phyloP scores from a whole-genome alignment of 1,140 invertebrate genomes.

The Thaumatotibia leucotreta region DNA sequence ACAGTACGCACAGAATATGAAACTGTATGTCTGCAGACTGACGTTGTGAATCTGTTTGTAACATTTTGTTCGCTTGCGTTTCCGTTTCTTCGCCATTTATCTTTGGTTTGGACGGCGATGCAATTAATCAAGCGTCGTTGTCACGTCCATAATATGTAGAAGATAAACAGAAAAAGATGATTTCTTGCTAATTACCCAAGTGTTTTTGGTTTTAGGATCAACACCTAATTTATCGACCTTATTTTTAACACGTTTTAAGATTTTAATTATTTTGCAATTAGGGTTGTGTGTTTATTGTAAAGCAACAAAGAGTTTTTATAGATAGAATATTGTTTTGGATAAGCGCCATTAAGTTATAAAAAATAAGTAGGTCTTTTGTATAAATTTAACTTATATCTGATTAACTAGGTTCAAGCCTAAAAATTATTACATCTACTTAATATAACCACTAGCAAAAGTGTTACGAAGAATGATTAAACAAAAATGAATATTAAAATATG shows the following conservation, averaged over 20 bases:
- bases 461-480: too few species aligned
- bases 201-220: constrained; percentile 59
- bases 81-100: constrained; percentile 47
- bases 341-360: too few species aligned
- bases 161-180: constrained; percentile 69
- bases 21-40: neutral
- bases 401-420: too few species aligned
- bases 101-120: constrained; percentile 56
- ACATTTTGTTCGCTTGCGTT: neutral
- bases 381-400: too few species aligned
- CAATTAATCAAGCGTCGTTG: constrained; percentile 71
- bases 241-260: constrained; percentile 26
- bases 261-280: constrained; percentile 14
- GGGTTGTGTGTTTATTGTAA: too few species aligned
- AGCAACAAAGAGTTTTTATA: neutral
- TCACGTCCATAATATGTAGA: constrained; percentile 53
- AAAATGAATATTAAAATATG: too few species aligned
- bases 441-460: too few species aligned
- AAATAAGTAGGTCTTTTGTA: too few species aligned
- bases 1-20: neutral
- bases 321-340: too few species aligned
- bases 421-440: too few species aligned
- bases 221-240: constrained; percentile 53
- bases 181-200: constrained; percentile 69
- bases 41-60: neutral